phyloP scores from a whole-genome alignment of 2,113 vertebrate species.

The Pangasianodon hypophthalmus region DNA sequence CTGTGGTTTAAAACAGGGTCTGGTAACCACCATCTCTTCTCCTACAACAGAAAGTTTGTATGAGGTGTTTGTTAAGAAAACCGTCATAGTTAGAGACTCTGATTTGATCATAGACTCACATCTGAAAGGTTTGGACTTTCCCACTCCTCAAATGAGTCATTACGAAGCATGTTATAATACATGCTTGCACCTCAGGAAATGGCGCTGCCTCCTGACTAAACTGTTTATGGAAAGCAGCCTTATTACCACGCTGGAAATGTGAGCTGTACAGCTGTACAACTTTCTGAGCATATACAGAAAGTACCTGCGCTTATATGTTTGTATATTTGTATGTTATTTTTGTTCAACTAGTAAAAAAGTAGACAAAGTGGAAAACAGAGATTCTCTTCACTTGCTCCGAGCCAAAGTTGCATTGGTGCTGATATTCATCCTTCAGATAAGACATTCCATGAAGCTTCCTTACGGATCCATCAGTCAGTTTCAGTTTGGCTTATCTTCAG shows the following conservation, averaged over 20 bases:
- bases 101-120: background rate
- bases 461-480: too few species aligned
- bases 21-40: background rate
- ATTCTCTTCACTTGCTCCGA: background rate
- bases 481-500: background rate
- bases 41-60: background rate
- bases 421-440: slow-evolving; percentile 7
- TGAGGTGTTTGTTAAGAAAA: background rate
- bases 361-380: background rate
- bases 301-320: background rate
- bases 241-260: slow-evolving; percentile 8
- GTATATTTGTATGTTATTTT: background rate
- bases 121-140: background rate
- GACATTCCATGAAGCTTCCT: background rate
- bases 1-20: background rate
- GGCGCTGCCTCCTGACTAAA: background rate
- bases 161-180: background rate
- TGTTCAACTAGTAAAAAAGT: background rate
- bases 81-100: background rate
- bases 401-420: background rate
- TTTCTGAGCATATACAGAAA: background rate
- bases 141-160: background rate
- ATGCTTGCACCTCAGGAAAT: slow-evolving; percentile 14
- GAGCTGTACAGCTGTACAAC: too few species aligned
- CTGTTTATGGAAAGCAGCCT: slow-evolving; percentile 23